These are phyloP conservation scores for Sylvilagus floridanus DNA, from an alignment of 2,797 vertebrate genomes.

Conservation along the genomic window DNA sequence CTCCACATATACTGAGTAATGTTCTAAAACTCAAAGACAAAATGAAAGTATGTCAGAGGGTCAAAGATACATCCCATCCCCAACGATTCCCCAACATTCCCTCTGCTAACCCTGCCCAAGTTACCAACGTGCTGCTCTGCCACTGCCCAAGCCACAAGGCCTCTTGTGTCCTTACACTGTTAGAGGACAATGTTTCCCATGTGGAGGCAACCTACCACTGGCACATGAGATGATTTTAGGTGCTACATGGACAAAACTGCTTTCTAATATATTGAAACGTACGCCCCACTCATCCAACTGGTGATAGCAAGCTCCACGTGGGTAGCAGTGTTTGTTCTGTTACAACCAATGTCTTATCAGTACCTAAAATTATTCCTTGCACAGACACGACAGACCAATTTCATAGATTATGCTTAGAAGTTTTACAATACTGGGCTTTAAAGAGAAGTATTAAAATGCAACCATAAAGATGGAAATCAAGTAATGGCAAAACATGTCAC, in stretches of 20 bases:
- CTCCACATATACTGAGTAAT: not conserved
- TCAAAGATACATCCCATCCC: not conserved
- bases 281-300: not conserved
- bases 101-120: not conserved
- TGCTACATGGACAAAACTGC: not conserved
- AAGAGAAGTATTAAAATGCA: not conserved
- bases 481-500: not conserved
- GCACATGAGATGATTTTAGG: not conserved
- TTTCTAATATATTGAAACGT: not conserved
- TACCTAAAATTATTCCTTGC: not conserved
- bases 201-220: not conserved
- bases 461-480: not conserved
- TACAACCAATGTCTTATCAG: not conserved
- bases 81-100: not conserved
- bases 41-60: not conserved
- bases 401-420: not conserved
- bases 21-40: conserved; percentile 8
- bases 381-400: conserved; percentile 19
- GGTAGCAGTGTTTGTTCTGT: not conserved
- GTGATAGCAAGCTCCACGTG: not conserved
- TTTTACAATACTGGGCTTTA: conserved; percentile 22
- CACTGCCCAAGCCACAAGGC: not conserved
- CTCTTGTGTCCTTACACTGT: no score
- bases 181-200: not conserved
- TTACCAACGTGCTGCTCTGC: not conserved